Percentiles rank a stretch among this genome's conserved stretches.
These are phyloP conservation scores for Pantelozetes paolii DNA, from an alignment of 2,888 invertebrate genomes.

Conservation along the genomic window DNA sequence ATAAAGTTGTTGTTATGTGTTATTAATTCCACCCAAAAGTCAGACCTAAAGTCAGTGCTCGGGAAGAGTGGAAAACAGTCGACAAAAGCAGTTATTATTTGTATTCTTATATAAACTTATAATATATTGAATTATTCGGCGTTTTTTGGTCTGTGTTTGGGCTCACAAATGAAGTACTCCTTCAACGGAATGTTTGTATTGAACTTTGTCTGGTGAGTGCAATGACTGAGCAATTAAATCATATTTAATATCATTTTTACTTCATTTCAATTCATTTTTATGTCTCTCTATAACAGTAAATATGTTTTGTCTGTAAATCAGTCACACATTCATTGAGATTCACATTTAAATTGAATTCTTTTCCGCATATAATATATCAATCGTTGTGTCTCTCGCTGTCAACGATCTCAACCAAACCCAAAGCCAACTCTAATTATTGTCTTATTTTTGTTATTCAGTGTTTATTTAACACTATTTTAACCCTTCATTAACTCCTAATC, in stretches of 20 bases:
- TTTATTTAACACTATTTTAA: too few species aligned
- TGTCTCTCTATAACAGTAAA: background rate
- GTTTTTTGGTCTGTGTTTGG: background rate
- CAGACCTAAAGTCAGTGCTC: background rate
- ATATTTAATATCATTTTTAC: slow-evolving; percentile 13
- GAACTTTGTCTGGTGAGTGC: slow-evolving; percentile 46
- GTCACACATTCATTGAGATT: slow-evolving; percentile 16
- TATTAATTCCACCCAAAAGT: slow-evolving; percentile 18
- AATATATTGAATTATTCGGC: too few species aligned
- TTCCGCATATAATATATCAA: background rate
- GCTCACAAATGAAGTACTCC: slow-evolving; percentile 44
- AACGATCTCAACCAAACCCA: background rate
- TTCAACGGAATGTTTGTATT: slow-evolving; percentile 47
- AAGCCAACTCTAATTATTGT: background rate
- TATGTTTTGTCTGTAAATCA: background rate
- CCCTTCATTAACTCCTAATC: too few species aligned
- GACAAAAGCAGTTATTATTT: background rate
- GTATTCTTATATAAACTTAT: background rate
- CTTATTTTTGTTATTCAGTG: background rate
- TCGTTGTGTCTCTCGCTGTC: background rate
- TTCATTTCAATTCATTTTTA: slow-evolving; percentile 11
- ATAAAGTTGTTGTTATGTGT: background rate
- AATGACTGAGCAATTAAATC: slow-evolving; percentile 1
- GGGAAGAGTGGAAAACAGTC: background rate
- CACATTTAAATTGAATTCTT: background rate